A percentile compares a stretch with the other conserved stretches of the same genome.
These are phyloP conservation scores for Morus bassanus DNA, from an alignment of 2,797 vertebrate species.

Conservation along the genomic window DNA sequence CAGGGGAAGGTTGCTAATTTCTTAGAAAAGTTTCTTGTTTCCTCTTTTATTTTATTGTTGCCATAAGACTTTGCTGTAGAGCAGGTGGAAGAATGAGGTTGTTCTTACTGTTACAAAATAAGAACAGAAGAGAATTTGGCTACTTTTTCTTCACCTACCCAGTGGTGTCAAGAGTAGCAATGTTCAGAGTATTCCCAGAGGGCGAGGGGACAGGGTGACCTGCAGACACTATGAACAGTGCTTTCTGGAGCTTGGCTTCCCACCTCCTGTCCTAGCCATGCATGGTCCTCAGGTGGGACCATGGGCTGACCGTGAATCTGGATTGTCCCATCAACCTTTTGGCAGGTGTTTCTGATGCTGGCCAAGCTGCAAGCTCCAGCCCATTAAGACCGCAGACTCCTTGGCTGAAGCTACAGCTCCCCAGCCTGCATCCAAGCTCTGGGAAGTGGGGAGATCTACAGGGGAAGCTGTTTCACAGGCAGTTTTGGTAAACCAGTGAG, in stretches of 20 bases:
- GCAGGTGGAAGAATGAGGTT: rapidly evolving
- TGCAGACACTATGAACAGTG: background rate
- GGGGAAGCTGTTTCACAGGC: background rate
- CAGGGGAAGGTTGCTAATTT: background rate
- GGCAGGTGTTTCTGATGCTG: background rate
- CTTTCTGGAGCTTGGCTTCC: background rate
- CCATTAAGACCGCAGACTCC: no score
- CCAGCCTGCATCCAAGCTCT: background rate
- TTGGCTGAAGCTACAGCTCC: background rate
- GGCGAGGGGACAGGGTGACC: background rate
- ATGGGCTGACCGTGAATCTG: background rate
- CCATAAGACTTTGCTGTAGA: background rate
- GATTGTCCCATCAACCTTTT: background rate
- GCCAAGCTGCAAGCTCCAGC: background rate
- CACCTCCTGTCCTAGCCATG: background rate
- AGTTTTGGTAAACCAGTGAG: background rate
- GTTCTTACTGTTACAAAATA: background rate
- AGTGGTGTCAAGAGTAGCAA: background rate
- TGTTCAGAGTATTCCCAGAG: background rate
- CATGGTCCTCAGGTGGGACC: background rate
- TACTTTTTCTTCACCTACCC: background rate
- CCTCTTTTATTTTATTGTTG: background rate
- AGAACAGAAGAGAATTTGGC: background rate
- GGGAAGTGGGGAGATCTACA: background rate
- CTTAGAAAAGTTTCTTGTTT: background rate